Base-by-base conservation (phyloP, 2,797 vertebrate genomes). In the Falco biarmicus region DNA sequence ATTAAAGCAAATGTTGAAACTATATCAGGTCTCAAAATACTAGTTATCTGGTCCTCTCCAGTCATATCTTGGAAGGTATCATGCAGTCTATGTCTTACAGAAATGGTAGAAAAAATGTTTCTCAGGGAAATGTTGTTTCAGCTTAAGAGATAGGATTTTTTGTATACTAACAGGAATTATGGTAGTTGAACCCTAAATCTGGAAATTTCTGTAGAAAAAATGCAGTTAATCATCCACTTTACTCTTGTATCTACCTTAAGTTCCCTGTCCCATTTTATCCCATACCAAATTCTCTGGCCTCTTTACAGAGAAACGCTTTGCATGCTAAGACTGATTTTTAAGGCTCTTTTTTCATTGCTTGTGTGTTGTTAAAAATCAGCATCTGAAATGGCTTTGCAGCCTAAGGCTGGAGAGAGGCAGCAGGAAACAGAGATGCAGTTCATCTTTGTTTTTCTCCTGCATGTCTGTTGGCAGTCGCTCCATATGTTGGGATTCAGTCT, bases 381-480 rank as follows among this genome's bases (percentile, higher is more conserved):
- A 86, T 89, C 70, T 81, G 76, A 89, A 93, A 88, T 87, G 70
- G 13, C 20, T 65, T 95, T 82, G 56, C 68, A 90, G 81, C 95
- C 94, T 60, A 21, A 90, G 90, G 73, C 54, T 32, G 17, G 84
- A 91, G 60, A 93, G 73, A 93, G 63, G 65, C 95, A 91, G 77
- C 51, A 89, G 92, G 88, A 93, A 94, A 93, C 25, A 73, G 71
- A 82, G 53, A 84, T 93, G 57, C 47, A 82, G 69, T 94, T 96
- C 75, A 93, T 31, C 61, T 97, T 97, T 88, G 77, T 88, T 95
- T 96, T 93, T 73, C 75, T 95, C 51, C 75, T 76, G 22, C 63
- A 64, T 77, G 39, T 45, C 69, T 94, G 34, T n/a, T 85, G 74
- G 87, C 73, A 96, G 22, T 78, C 56, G 51, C 54, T 97, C 76